These are phyloP conservation scores for Panorpa germanica DNA, from an alignment of 2,888 invertebrate species.

Conservation along the genomic window DNA sequence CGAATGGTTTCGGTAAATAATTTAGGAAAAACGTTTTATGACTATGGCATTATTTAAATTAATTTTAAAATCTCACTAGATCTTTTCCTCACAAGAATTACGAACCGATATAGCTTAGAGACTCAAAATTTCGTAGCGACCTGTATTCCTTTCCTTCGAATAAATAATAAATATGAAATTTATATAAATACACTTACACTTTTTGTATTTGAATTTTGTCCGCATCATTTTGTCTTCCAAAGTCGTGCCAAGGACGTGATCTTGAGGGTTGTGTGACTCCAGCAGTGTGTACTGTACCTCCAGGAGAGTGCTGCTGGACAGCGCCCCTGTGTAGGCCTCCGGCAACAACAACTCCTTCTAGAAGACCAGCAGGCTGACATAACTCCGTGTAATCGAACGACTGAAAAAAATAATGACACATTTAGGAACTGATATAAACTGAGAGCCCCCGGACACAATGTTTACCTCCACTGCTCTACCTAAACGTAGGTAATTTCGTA, in stretches of 20 bases:
- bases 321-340: constrained; percentile 31
- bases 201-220: constrained; percentile 96
- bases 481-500: no score
- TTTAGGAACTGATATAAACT: constrained; percentile 1
- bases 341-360: constrained; percentile 26
- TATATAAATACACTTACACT: constrained; percentile 67
- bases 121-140: no score
- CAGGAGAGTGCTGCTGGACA: constrained; percentile 26
- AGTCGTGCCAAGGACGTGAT: constrained; percentile 85
- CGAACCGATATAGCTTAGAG: no score
- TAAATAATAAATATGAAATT: no score
- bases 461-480: no score
- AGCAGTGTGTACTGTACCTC: constrained; percentile 25
- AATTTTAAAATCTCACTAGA: no score
- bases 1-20: no score
- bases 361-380: constrained; percentile 45
- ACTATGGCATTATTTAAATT: no score
- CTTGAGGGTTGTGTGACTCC: constrained; percentile 45
- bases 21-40: no score
- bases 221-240: constrained; percentile 81
- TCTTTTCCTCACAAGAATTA: no score
- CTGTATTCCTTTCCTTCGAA: no score
- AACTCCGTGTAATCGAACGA: constrained; percentile 87
- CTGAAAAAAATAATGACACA: constrained; percentile 28
- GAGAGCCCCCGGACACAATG: no score